phyloP scores from a whole-genome alignment of 1,140 invertebrate species.

The Anastrepha ludens region DNA sequence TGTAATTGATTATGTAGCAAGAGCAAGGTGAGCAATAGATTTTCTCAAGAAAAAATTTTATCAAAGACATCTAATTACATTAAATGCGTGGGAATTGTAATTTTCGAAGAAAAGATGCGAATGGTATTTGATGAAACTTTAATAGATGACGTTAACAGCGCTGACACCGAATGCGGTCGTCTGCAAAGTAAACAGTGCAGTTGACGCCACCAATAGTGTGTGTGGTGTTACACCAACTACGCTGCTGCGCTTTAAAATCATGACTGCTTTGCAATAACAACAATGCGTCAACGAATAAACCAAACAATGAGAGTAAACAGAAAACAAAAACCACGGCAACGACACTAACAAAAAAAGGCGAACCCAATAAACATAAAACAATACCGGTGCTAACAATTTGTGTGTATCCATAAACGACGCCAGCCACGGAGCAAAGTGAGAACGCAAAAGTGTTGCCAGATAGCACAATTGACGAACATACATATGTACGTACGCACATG shows the following conservation, averaged over 20 bases:
- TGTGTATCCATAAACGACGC: conserved; percentile 37
- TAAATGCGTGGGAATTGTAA: neutral
- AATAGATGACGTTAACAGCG: neutral
- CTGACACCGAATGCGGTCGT: neutral
- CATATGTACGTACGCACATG: too few relatives aligned
- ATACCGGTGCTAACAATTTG: neutral
- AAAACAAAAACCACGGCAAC: conserved; percentile 38
- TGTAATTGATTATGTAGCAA: neutral
- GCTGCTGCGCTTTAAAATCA: neutral
- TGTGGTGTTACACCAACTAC: neutral
- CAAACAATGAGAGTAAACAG: conserved; percentile 33
- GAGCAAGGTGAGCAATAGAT: neutral
- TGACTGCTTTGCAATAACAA: neutral
- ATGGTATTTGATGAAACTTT: too few relatives aligned
- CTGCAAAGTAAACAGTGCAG: neutral
- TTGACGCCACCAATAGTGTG: neutral
- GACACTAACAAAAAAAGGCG: neutral
- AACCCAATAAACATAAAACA: conserved; percentile 8
- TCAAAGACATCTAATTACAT: neutral
- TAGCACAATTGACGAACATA: neutral
- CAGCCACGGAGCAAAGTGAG: neutral
- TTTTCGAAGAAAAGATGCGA: neutral
- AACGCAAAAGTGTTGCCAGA: conserved; percentile 6
- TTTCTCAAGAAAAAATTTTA: neutral
- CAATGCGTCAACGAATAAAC: neutral